These are phyloP conservation scores for Thaleichthys pacificus DNA, from an alignment of 2,797 vertebrate species.

Conservation along the genomic window DNA sequence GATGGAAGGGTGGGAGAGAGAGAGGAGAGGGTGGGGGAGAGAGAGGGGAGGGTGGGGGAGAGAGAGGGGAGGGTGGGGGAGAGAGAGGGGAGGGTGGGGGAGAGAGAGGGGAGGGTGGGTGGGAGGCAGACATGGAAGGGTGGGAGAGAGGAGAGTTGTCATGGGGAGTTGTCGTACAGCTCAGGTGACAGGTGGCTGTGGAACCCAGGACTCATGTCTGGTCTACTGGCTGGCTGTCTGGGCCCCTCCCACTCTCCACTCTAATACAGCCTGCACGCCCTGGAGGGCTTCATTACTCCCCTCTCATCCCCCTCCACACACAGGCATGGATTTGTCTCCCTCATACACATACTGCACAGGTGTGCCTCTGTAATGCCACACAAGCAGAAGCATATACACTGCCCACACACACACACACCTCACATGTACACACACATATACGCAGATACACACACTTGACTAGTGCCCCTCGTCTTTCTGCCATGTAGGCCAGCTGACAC, in stretches of 20 bases:
- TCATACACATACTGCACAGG: slow-evolving; percentile 6
- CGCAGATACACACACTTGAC: background rate
- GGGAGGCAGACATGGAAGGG: background rate
- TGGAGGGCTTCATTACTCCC: slow-evolving; percentile 57
- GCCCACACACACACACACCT: slow-evolving; percentile 8
- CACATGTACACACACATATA: slow-evolving; percentile 2
- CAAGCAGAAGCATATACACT: slow-evolving; percentile 9
- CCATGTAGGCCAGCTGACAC: slow-evolving; percentile 6
- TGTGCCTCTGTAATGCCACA: background rate
- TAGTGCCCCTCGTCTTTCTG: background rate
- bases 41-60: background rate
- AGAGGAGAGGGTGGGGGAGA: background rate
- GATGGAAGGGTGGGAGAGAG: background rate
- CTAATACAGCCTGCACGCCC: background rate
- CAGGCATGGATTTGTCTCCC: background rate
- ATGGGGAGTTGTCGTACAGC: background rate
- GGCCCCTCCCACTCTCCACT: too few species aligned
- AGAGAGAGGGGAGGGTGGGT: background rate
- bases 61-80: background rate
- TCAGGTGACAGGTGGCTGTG: slow-evolving; percentile 20
- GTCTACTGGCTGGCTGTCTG: too few species aligned
- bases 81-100: slow-evolving; percentile 8
- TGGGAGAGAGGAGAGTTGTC: slow-evolving; percentile 2
- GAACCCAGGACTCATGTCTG: too few species aligned
- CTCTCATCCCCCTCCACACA: slow-evolving; percentile 19